phyloP scores from a whole-genome alignment of 2,797 vertebrate species.

The Coendou prehensilis region DNA sequence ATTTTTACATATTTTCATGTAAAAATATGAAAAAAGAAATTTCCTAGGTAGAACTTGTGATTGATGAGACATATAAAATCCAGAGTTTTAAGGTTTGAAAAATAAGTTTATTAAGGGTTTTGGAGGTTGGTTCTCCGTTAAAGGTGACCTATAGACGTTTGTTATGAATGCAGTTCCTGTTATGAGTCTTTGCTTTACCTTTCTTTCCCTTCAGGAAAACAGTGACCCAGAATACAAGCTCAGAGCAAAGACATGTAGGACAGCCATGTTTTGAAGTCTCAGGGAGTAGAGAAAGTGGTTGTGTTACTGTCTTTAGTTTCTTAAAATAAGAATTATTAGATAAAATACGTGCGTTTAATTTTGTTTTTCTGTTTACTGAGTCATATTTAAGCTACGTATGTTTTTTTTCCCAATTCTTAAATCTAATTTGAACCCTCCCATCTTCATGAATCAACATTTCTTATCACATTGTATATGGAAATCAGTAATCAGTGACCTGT shows the following conservation, averaged over 20 bases:
- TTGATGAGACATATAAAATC: not conserved
- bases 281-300: not conserved
- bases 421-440: not conserved
- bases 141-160: not conserved
- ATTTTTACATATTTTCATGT: not conserved
- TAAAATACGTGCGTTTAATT: not conserved
- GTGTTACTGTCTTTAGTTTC: not conserved
- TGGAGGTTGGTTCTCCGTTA: not conserved
- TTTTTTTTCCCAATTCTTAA: not conserved
- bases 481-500: not conserved
- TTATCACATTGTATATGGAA: not conserved
- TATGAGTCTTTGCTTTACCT: not conserved
- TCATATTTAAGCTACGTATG: not conserved
- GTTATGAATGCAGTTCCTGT: not conserved
- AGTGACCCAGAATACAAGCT: not conserved
- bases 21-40: not conserved
- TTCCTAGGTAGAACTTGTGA: not conserved
- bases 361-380: not conserved
- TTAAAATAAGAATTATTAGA: not conserved
- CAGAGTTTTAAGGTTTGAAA: constrained; percentile 5
- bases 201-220: not conserved
- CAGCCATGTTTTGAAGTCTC: not conserved
- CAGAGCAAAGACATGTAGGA: not conserved
- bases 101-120: not conserved
- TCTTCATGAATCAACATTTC: not conserved